Evolutionary conservation across 2,888 invertebrate genomes (phyloP), one percentile per base, ranked within the genome.

Genomic region (Abrostola triplasia): DNA sequence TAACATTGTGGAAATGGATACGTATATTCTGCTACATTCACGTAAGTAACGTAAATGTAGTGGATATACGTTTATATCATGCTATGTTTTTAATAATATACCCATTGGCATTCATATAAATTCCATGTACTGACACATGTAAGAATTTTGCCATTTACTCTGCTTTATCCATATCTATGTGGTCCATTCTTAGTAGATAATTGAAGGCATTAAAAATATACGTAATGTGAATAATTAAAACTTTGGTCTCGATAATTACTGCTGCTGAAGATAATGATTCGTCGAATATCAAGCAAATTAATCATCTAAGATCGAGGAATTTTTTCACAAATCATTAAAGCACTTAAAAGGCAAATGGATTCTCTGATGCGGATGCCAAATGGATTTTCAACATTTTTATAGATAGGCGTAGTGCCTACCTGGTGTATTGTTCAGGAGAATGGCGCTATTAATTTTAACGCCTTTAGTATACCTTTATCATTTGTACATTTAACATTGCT

Each of bases 281-380:
- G 81, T 80, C 83, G 76, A 78, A 81, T 80, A 79, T 82, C 75
- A 68, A 66, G 79, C 67, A 74, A 82, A 88, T 87, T 88, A 87
- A 89, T 88, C 84, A 87, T 83, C 79, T 75, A 70, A 69, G 72
- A 83, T 79, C 76, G 67, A 79, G 82, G 74, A 84, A 83, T 89
- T 87, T 88, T 88, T 84, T 80, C 82, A 84, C 84, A 84, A 89
- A 90, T 91, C 89, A 91, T 90, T 91, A 89, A 84, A 89, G 88
- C 91, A 90, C 90, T 91, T 88, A 90, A 87, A 84, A 87, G 81
- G 84, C 83, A 88, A 90, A 91, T 91, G 90, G 88, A 88, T 86
- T 87, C 84, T 79, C 76, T 76, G 83, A 77, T 81, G 75, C 70
- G 73, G 79, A 86, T 86, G 89, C 90, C 91, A 91, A 91, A 91